Conservation (phyloP, 2,113 vertebrate genomes). For the Crotalus tigris region DNA sequence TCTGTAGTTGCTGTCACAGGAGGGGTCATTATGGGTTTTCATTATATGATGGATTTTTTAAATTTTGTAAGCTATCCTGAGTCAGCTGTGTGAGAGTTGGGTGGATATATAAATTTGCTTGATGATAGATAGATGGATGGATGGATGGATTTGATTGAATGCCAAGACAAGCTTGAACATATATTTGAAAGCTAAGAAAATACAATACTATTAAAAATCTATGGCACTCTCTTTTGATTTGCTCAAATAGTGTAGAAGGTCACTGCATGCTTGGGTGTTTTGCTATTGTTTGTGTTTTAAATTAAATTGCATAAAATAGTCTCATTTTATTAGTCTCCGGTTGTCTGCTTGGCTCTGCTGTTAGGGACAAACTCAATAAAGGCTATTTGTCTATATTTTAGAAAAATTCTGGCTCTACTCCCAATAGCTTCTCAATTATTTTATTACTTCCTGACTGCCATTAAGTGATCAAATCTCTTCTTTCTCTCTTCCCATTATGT, state of each 20-base stretch:
- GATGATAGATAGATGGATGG: background rate
- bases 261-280: conserved; percentile 12
- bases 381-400: conserved; percentile 9
- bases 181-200: background rate
- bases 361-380: background rate
- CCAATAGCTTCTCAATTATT: conserved; percentile 22
- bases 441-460: conserved; percentile 7
- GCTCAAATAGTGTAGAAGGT: background rate
- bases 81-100: background rate
- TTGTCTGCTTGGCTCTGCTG: conserved; percentile 22
- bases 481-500: rapidly evolving
- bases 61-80: background rate
- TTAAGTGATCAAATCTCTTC: background rate
- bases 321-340: background rate
- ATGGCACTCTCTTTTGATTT: background rate
- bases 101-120: background rate
- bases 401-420: conserved; percentile 39
- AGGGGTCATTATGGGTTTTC: background rate
- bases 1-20: background rate
- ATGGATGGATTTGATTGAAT: background rate
- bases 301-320: background rate
- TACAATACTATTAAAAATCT: background rate
- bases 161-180: background rate
- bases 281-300: conserved; percentile 23
- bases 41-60: background rate